phyloP scores from a whole-genome alignment of 2,888 invertebrate genomes.

The Dermolepida albohirtum region DNA sequence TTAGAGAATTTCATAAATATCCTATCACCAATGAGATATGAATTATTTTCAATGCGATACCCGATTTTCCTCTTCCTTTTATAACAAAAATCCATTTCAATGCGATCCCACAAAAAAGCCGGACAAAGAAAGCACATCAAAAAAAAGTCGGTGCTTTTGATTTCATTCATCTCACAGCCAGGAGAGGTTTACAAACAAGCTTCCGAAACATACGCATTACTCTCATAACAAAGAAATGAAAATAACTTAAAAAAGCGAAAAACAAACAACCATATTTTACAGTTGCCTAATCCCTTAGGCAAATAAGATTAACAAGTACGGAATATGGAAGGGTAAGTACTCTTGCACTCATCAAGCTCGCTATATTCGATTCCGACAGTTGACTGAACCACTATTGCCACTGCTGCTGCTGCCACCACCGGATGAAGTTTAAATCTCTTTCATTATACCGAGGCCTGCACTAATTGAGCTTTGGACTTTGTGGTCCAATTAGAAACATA shows the following conservation, averaged over 20 bases:
- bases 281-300: constrained; percentile 38
- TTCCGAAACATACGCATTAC: constrained; percentile 7
- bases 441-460: constrained; percentile 47
- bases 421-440: constrained; percentile 43
- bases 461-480: constrained; percentile 49
- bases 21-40: too few relatives aligned
- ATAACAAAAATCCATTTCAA: not conserved
- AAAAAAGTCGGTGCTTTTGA: constrained; percentile 2
- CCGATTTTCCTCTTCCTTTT: not conserved
- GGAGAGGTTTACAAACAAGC: constrained; percentile 10
- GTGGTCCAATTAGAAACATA: constrained; percentile 51
- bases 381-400: not conserved
- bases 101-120: not conserved
- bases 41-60: too few relatives aligned
- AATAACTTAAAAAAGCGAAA: constrained; percentile 22
- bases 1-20: too few relatives aligned
- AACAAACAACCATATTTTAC: constrained; percentile 33
- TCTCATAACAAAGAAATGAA: not conserved
- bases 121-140: not conserved
- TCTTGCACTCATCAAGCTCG: constrained; percentile 7
- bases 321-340: constrained; percentile 27
- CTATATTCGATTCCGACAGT: constrained; percentile 25
- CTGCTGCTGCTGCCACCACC: not conserved
- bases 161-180: constrained; percentile 6
- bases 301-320: constrained; percentile 40